Percentiles rank a stretch among this genome's conserved stretches.
phyloP scores from a whole-genome alignment of 2,113 vertebrate species.

The Crotalus viridis region DNA sequence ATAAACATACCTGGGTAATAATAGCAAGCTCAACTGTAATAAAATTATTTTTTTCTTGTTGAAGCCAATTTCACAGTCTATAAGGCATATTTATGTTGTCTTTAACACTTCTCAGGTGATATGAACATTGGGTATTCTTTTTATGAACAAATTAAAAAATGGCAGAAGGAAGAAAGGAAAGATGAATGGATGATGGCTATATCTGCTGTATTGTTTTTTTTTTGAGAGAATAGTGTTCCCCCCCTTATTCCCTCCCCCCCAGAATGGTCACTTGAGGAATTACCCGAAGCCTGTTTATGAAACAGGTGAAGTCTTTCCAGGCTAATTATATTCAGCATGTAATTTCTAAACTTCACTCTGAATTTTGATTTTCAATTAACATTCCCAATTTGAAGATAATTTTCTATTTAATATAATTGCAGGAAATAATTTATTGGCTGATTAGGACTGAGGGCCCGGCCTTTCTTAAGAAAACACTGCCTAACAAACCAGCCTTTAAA shows the following conservation, averaged over 20 bases:
- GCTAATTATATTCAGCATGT: conserved; percentile 78
- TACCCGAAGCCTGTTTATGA: conserved; percentile 72
- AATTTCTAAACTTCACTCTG: conserved; percentile 86
- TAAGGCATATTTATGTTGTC: not conserved
- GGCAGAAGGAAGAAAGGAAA: conserved; percentile 11
- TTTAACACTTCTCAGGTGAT: not conserved
- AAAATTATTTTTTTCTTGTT: not conserved
- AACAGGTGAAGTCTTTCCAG: conserved; percentile 77
- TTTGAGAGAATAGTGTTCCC: conserved; percentile 67
- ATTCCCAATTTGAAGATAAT: conserved; percentile 86
- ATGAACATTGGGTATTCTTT: not conserved
- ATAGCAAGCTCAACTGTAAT: not conserved
- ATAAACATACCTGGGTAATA: conserved; percentile 13
- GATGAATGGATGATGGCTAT: not conserved
- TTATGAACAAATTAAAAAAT: not conserved
- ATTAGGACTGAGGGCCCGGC: conserved; percentile 88
- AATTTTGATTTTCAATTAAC: conserved; percentile 97
- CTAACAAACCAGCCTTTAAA: conserved; percentile 75
- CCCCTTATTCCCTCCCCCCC: conserved; percentile 29
- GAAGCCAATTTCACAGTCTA: not conserved
- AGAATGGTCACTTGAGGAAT: conserved; percentile 77
- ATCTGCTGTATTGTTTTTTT: not conserved
- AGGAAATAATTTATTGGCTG: conserved; percentile 95
- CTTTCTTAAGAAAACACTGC: conserved; percentile 82
- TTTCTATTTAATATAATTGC: conserved; percentile 93